These are phyloP conservation scores for Hydrochoerus hydrochaeris DNA, from an alignment of 2,113 vertebrate species.

Conservation along the genomic window DNA sequence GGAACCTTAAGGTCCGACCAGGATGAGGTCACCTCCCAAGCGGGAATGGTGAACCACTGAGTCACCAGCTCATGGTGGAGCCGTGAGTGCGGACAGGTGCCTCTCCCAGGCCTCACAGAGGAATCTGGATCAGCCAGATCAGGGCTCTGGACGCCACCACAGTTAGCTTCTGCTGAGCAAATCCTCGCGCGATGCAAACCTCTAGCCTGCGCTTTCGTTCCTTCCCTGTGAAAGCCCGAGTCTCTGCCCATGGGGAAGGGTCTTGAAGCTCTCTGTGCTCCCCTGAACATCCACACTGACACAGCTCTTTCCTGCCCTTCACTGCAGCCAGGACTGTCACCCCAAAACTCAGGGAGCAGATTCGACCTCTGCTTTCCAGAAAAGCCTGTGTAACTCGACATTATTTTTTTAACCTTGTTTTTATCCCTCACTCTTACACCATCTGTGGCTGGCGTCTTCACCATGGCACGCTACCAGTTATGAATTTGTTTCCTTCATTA, in stretches of 20 bases:
- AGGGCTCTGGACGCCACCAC: background rate
- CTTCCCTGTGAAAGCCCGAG: background rate
- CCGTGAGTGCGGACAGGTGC: rapidly evolving
- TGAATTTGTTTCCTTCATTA: background rate
- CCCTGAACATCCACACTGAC: background rate
- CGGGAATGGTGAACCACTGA: background rate
- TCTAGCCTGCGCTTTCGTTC: background rate
- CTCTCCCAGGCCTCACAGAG: background rate
- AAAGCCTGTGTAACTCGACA: background rate
- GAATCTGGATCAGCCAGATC: too few relatives aligned
- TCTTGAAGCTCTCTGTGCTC: background rate
- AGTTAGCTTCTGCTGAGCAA: background rate
- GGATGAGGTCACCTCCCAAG: background rate
- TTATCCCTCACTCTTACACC: background rate
- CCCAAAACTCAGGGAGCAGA: background rate
- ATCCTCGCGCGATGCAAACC: rapidly evolving
- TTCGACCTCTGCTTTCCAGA: background rate
- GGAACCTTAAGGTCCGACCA: background rate
- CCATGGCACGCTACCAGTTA: background rate
- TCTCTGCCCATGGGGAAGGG: background rate
- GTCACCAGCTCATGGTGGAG: background rate
- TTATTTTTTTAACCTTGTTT: background rate
- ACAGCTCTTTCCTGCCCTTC: background rate
- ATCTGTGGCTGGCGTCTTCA: background rate
- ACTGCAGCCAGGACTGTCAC: background rate